These are phyloP conservation scores for Venustoraphidia nigricollis DNA, from an alignment of 2,888 invertebrate species.

Conservation along the genomic window DNA sequence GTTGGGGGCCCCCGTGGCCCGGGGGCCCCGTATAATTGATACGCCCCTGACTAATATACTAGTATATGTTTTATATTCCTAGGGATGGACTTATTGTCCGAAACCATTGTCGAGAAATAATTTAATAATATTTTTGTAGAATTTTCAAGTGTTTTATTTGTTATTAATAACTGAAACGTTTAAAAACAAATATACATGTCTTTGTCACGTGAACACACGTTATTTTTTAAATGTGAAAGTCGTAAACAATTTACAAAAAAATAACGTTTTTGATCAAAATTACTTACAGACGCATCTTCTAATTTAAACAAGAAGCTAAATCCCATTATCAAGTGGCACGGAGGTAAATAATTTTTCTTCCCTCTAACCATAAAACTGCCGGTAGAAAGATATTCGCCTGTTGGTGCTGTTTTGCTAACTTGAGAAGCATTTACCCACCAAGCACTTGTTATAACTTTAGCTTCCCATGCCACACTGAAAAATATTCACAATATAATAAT, in stretches of 20 bases:
- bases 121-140: no score
- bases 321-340: constrained; percentile 82
- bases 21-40: no score
- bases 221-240: constrained; percentile 19
- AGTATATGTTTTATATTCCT: no score
- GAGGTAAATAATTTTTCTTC: constrained; percentile 92
- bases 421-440: constrained; percentile 96
- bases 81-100: no score
- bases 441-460: constrained; percentile 86
- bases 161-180: no score
- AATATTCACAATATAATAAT: constrained; percentile 1
- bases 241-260: no score
- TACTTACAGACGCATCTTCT: constrained; percentile 69
- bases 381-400: constrained; percentile 91
- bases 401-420: constrained; percentile 94
- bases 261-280: constrained; percentile 23
- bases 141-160: no score
- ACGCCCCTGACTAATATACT: no score
- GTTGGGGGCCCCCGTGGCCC: no score
- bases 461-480: constrained; percentile 92
- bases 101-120: no score
- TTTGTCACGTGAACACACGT: no score
- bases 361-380: constrained; percentile 97
- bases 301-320: constrained; percentile 82
- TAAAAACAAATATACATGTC: no score